These are phyloP conservation scores for Acrocephalus scirpaceus DNA, from an alignment of 2,797 vertebrate genomes.

Conservation along the genomic window DNA sequence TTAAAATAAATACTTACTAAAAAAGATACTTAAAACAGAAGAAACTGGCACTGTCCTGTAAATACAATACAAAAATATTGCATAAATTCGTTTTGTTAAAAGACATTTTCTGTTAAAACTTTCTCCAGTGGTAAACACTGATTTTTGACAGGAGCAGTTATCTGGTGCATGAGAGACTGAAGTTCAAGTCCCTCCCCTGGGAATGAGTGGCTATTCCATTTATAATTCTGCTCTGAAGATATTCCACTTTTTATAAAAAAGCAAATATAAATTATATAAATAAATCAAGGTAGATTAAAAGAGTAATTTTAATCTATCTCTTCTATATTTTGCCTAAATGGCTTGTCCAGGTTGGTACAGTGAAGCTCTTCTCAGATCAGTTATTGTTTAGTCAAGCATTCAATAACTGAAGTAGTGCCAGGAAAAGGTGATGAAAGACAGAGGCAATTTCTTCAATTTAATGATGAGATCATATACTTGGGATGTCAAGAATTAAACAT, in stretches of 20 bases:
- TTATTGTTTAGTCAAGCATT: not conserved
- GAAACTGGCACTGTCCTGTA: not conserved
- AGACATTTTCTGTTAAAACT: not conserved
- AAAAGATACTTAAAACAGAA: not conserved
- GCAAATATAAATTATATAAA: not conserved
- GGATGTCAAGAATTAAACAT: not conserved
- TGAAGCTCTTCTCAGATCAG: not conserved
- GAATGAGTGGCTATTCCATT: not conserved
- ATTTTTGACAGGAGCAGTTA: not conserved
- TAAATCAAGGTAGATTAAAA: not conserved
- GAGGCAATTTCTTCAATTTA: not conserved
- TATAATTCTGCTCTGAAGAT: not conserved
- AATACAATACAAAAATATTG: not conserved
- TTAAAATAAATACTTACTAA: not conserved
- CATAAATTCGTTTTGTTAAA: not conserved
- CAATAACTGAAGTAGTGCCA: not conserved
- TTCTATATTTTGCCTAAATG: not conserved
- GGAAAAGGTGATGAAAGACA: not conserved
- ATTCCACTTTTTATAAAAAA: not conserved
- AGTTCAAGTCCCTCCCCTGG: not conserved
- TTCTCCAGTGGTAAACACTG: not conserved
- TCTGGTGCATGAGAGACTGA: not conserved
- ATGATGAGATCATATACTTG: not conserved
- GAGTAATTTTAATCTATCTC: not conserved
- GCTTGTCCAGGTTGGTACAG: rapidly evolving